Evolutionary conservation across 2,888 invertebrate genomes (phyloP).

Genomic region (Zygothrica quintamaculata): DNA sequence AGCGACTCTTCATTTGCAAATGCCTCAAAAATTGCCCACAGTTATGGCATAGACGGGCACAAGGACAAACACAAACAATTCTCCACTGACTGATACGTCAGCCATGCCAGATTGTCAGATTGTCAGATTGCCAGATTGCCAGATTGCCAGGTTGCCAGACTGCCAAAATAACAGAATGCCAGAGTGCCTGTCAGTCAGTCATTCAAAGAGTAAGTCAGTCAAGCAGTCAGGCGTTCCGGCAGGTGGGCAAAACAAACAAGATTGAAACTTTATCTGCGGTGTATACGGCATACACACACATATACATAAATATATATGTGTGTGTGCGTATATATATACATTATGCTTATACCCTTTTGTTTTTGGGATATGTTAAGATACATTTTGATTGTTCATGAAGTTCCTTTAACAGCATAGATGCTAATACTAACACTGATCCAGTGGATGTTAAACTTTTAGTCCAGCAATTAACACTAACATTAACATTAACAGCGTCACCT

Average conservation of each 20-base stretch:
- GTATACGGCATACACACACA: slow-evolving; percentile 6
- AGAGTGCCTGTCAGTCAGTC: too few species aligned
- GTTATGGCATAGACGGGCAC: slow-evolving; percentile 51
- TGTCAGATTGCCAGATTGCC: too few species aligned
- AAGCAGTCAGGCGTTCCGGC: slow-evolving; percentile 14
- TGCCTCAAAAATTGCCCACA: slow-evolving; percentile 77
- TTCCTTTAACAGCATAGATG: slow-evolving; percentile 11
- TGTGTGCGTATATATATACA: too few species aligned
- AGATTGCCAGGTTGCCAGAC: too few species aligned
- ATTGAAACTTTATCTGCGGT: slow-evolving; percentile 53
- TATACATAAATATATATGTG: too few species aligned
- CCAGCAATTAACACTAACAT: background rate
- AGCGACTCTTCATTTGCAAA: slow-evolving; percentile 69
- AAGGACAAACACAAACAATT: slow-evolving; percentile 4
- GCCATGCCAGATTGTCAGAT: too few species aligned
- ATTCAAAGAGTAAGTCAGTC: too few species aligned
- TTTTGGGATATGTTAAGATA: background rate
- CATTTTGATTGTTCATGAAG: background rate
- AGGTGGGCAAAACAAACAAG: slow-evolving; percentile 55
- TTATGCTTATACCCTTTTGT: background rate
- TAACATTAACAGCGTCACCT: background rate
- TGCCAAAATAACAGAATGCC: too few species aligned
- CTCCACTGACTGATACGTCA: slow-evolving; percentile 6
- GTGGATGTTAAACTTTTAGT: background rate
- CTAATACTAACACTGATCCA: slow-evolving; percentile 16